phyloP scores from a whole-genome alignment of 2,113 vertebrate species.

The Psophia crepitans region DNA sequence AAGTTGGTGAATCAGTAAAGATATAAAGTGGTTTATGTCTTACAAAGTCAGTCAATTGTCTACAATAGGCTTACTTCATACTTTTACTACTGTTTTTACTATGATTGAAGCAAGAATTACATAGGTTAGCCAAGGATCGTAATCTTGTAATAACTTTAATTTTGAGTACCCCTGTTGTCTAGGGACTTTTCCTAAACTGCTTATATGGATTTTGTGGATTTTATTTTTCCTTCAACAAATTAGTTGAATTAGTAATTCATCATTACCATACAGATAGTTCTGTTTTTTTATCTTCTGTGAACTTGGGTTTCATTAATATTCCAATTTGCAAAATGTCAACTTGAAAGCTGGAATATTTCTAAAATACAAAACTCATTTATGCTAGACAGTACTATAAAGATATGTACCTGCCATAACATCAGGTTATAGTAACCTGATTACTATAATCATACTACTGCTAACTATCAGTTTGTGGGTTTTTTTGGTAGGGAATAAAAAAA shows the following conservation, averaged over 20 bases:
- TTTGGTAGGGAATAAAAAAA: not conserved
- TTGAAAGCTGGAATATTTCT: not conserved
- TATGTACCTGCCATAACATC: not conserved
- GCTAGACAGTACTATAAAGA: not conserved
- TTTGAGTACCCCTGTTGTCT: accelerated
- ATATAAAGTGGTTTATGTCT: not conserved
- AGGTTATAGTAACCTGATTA: not conserved
- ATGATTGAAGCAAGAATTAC: not conserved
- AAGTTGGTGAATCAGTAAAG: not conserved
- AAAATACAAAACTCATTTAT: not conserved
- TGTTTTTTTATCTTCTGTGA: not conserved
- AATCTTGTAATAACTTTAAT: not conserved
- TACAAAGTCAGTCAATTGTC: not conserved
- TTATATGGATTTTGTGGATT: not conserved
- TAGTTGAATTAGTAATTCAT: not conserved
- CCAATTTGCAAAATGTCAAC: not conserved
- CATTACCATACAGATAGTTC: not conserved
- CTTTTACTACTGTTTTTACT: not conserved
- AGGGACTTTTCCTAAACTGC: not conserved
- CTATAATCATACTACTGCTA: not conserved
- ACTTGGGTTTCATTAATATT: not conserved
- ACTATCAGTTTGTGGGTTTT: accelerated
- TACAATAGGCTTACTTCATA: not conserved
- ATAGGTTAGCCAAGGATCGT: not conserved
- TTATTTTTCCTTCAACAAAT: not conserved